Evolutionary conservation across 2,888 invertebrate genomes (phyloP).

Genomic region (Machimus rusticus): DNA sequence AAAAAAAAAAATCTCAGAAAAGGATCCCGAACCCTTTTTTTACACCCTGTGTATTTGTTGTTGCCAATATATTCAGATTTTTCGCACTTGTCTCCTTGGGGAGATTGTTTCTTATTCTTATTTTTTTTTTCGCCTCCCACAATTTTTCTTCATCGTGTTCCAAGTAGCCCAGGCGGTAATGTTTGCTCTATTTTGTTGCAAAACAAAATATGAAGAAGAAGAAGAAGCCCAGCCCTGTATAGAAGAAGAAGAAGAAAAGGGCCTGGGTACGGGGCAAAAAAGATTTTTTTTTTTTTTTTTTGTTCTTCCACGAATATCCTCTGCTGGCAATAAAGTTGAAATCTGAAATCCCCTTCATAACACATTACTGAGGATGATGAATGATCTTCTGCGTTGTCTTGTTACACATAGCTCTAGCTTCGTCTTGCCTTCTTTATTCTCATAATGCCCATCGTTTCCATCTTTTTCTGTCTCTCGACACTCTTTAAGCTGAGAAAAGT

Average conservation of each 20-base stretch:
- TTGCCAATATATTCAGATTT: background rate
- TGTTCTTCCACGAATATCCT: background rate
- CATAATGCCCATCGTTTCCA: background rate
- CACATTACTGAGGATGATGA: conserved; percentile 22
- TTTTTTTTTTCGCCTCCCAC: background rate
- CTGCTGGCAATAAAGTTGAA: conserved; percentile 37
- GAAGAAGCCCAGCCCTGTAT: background rate
- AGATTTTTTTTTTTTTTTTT: background rate
- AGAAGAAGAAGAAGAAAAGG: background rate
- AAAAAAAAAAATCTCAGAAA: background rate
- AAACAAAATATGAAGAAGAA: background rate
- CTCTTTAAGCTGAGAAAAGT: conserved; percentile 5
- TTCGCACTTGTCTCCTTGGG: conserved; percentile 31
- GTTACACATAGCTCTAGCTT: background rate
- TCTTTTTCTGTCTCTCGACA: conserved; percentile 1
- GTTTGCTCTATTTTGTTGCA: conserved; percentile 16
- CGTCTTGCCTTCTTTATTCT: background rate
- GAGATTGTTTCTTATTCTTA: background rate
- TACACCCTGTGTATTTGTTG: background rate
- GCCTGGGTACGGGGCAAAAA: background rate
- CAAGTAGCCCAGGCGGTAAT: background rate
- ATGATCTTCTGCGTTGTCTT: conserved; percentile 6
- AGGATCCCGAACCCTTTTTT: background rate
- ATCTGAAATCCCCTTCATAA: conserved; percentile 38
- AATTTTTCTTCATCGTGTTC: background rate